Conservation (phyloP, 2,888 invertebrate genomes). For the Tenthredo distinguenda region DNA sequence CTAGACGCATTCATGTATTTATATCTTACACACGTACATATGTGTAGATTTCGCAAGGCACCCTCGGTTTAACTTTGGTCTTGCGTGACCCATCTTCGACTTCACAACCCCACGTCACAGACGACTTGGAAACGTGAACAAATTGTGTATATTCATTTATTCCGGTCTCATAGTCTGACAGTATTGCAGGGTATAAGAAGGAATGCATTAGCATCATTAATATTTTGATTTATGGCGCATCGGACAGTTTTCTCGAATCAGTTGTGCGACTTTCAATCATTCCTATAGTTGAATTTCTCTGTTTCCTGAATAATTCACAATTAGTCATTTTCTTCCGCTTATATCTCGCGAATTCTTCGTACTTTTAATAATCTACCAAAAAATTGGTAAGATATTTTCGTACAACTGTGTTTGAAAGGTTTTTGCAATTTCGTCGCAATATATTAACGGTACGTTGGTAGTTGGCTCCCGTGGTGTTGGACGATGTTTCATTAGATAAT, state of each 20-base stretch:
- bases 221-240: conserved; percentile 17
- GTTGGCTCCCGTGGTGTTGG: background rate
- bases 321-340: background rate
- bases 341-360: background rate
- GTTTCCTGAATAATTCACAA: background rate
- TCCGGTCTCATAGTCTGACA: background rate
- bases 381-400: background rate
- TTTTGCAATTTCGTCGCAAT: background rate
- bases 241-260: conserved; percentile 27
- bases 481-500: conserved; percentile 33
- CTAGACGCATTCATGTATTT: background rate
- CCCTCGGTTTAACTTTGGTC: conserved; percentile 61
- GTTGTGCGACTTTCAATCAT: background rate
- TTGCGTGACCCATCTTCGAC: conserved; percentile 62
- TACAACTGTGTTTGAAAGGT: background rate
- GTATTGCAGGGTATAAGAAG: background rate
- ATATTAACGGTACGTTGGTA: conserved; percentile 27
- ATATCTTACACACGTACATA: conserved; percentile 27
- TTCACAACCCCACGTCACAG: conserved; percentile 58
- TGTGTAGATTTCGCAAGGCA: conserved; percentile 47
- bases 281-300: background rate
- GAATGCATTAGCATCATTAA: conserved; percentile 19
- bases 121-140: conserved; percentile 47
- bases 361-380: background rate
- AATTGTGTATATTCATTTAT: conserved; percentile 27